Base-by-base conservation (phyloP, 35 echinoderm and acorn worm genomes). In the Holothuria glaberrima region DNA sequence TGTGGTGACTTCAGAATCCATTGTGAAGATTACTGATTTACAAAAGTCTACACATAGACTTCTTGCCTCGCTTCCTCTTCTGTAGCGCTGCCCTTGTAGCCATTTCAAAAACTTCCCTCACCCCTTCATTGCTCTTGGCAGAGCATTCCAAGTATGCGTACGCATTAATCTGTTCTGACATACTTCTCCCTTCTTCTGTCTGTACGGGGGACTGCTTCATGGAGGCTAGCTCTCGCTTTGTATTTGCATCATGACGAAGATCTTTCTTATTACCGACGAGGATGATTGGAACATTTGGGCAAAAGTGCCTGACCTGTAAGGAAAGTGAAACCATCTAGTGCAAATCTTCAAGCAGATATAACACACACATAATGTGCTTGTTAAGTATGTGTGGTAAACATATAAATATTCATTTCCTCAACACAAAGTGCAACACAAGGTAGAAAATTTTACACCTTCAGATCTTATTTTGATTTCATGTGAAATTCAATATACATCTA, bases 251-350 rank as follows among this genome's bases (percentile, higher is more conserved):
- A 46, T 93, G 82, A 33, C 94, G 87, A 18, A 96, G 83, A 20
- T 96, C 94, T 66, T 93, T 96, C 60, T 96, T 96, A 88, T 93
- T 92, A 26, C 94, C 94, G 19, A 96, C 94, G 13, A 96, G 82
- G 87, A 96, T 96, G 35, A 96, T 87, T 16, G 94, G 94, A 30
- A 96, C 91, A 71, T 92, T 96, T 24, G 94, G 94, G 73, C 94
- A 96, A 56, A 96, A 96, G 65, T 96, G 94, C 52, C 73, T 85
- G 6, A 96, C 94, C 94, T 96, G 58, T 0, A 70, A 72, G 41
- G 83, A 27, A 77, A 58, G 46, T 0, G 50, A 54, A 54, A 54
- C 50, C 3, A 54, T 46, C 44, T 10, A 46, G 44, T 10, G 44
- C 44, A 46, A 5, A 46, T 46, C 44, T 10, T 5, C 44, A n/a